These are phyloP conservation scores for Falcunculus frontatus DNA, from an alignment of 2,113 vertebrate species.

Conservation along the genomic window DNA sequence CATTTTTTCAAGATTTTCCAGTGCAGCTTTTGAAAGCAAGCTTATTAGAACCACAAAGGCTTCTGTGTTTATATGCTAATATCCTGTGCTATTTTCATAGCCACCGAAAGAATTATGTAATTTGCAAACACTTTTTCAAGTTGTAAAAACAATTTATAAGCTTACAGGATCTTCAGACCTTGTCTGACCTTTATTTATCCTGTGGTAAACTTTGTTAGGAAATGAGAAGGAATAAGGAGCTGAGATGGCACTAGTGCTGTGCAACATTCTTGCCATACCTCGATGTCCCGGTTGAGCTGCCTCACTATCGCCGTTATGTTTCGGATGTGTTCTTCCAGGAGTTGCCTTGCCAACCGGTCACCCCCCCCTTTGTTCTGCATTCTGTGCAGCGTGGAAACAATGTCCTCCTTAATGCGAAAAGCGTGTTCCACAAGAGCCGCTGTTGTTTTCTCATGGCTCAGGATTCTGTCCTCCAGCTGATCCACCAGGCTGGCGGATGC, in stretches of 20 bases:
- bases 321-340: constrained; percentile 79
- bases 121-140: constrained; percentile 41
- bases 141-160: constrained; percentile 11
- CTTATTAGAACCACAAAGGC: constrained; percentile 24
- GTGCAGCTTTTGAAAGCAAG: constrained; percentile 11
- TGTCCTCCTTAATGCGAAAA: constrained; percentile 78
- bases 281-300: constrained; percentile 78
- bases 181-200: not conserved
- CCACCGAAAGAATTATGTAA: not conserved
- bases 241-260: not conserved
- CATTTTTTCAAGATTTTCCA: constrained; percentile 19
- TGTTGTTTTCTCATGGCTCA: constrained; percentile 76
- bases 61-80: constrained; percentile 46
- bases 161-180: constrained; percentile 15
- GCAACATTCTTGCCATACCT: constrained; percentile 56
- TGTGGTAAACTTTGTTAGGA: not conserved
- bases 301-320: constrained; percentile 79
- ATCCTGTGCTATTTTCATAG: constrained; percentile 15
- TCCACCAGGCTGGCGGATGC: constrained; percentile 70
- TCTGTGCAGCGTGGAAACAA: constrained; percentile 74
- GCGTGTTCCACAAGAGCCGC: constrained; percentile 76
- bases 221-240: not conserved
- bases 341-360: constrained; percentile 73
- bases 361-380: constrained; percentile 78
- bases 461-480: constrained; percentile 75